Conservation (phyloP, 2,113 vertebrate genomes). For the Nesoenas mayeri region DNA sequence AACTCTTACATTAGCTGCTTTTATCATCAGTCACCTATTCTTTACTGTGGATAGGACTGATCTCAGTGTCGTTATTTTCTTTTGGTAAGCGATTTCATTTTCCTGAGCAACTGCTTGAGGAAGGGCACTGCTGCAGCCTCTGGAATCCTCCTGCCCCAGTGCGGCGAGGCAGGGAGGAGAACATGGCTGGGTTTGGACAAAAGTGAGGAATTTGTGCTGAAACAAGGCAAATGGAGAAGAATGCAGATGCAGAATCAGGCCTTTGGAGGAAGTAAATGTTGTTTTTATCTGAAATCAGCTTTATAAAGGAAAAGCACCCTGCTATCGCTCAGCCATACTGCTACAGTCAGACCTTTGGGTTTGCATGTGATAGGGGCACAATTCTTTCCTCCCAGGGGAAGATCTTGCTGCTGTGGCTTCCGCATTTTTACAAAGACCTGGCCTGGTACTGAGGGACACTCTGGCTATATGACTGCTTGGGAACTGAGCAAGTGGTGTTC, state of each 20-base stretch:
- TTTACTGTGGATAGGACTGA: background rate
- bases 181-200: rapidly evolving
- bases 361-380: background rate
- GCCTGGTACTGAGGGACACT: background rate
- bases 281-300: background rate
- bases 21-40: background rate
- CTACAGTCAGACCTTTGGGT: background rate
- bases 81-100: rapidly evolving
- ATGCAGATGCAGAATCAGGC: background rate
- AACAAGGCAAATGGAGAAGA: rapidly evolving
- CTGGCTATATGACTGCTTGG: background rate
- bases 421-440: rapidly evolving
- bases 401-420: background rate
- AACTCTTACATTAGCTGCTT: background rate
- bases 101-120: rapidly evolving
- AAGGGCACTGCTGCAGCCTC: rapidly evolving
- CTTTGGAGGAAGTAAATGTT: background rate
- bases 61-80: background rate
- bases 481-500: rapidly evolving
- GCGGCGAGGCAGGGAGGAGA: rapidly evolving
- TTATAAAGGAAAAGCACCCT: background rate
- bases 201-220: background rate
- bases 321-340: rapidly evolving
- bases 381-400: background rate
- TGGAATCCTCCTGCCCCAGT: background rate